These are phyloP conservation scores for Holothuria leucospilota DNA, from an alignment of 53 echinoderm and acorn worm genomes.

Conservation along the genomic window DNA sequence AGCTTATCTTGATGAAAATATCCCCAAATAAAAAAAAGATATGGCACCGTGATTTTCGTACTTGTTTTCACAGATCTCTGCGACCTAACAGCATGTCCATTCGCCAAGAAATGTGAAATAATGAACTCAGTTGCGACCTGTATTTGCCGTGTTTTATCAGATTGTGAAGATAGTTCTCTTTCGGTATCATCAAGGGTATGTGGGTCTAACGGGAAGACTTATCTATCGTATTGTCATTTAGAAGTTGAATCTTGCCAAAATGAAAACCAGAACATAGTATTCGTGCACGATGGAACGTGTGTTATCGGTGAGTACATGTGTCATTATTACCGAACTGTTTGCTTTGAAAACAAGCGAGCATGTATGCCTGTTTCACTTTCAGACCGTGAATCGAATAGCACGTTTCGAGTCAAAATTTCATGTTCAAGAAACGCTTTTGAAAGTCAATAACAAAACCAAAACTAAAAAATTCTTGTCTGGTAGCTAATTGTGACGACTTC, in stretches of 20 bases:
- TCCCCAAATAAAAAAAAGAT: too few species aligned
- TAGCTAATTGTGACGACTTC: too few species aligned
- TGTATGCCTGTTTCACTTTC: too few species aligned
- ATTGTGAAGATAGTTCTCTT: not conserved
- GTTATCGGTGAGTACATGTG: not conserved
- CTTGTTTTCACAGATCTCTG: not conserved
- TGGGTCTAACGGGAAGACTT: slow-evolving; percentile 11
- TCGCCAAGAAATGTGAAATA: slow-evolving; percentile 22
- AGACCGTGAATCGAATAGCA: too few species aligned
- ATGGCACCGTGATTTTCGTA: too few species aligned
- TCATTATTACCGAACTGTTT: too few species aligned
- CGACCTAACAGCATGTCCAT: not conserved
- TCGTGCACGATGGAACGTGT: slow-evolving; percentile 2
- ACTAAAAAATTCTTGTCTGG: too few species aligned
- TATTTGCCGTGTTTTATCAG: not conserved
- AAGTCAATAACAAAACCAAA: too few species aligned
- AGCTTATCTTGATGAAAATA: too few species aligned
- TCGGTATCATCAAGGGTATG: not conserved
- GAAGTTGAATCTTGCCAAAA: not conserved
- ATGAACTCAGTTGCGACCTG: not conserved
- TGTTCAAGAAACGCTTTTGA: too few species aligned
- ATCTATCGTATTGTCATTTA: not conserved
- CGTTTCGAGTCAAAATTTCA: too few species aligned
- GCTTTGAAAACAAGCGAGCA: too few species aligned
- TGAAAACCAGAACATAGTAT: not conserved